Evolutionary conservation across 1,140 invertebrate genomes (phyloP).

Genomic region (Eupristina koningsbergeri): DNA sequence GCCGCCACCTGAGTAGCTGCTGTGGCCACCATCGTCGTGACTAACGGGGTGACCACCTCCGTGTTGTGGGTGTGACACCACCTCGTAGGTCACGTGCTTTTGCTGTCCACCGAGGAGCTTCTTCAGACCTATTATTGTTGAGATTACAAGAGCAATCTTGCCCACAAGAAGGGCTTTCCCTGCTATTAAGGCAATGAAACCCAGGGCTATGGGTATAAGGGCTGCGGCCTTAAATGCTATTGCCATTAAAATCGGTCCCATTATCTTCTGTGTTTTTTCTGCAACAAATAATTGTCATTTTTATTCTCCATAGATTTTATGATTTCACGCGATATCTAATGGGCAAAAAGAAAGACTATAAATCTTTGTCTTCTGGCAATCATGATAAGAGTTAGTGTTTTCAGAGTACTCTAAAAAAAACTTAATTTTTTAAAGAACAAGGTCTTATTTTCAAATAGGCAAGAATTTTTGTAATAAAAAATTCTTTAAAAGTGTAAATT

Average conservation of each 20-base stretch:
- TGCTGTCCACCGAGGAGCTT: conserved; percentile 78
- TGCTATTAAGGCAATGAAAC: conserved; percentile 86
- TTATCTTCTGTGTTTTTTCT: conserved; percentile 84
- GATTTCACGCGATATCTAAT: no score
- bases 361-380: no score
- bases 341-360: no score
- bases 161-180: conserved; percentile 88
- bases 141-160: conserved; percentile 86
- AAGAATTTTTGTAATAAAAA: no score
- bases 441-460: no score
- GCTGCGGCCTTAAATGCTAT: conserved; percentile 85
- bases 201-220: conserved; percentile 82
- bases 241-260: conserved; percentile 83
- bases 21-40: conserved; percentile 77
- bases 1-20: conserved; percentile 71
- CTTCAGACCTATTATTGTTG: conserved; percentile 86
- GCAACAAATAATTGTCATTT: conserved; percentile 20
- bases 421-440: no score
- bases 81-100: conserved; percentile 89
- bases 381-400: no score
- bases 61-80: conserved; percentile 87
- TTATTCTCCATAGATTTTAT: conserved; percentile 48
- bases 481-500: no score
- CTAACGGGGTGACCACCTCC: conserved; percentile 77
- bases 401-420: no score